Conservation (phyloP, 2,113 vertebrate species). For the Rhabdomys dilectus region DNA sequence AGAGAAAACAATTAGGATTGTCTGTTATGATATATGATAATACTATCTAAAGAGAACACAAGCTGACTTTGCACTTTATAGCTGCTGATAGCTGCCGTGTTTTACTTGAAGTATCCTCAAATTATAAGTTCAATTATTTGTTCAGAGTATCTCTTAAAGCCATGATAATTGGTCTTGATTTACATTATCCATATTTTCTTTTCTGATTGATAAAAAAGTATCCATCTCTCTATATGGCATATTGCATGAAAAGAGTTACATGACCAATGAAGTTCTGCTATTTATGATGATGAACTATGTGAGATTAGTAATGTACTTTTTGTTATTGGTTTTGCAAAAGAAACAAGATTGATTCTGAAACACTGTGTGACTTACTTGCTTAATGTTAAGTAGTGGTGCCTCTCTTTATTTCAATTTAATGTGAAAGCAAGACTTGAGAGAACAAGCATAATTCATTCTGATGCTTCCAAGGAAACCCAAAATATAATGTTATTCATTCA, state of each 20-base stretch:
- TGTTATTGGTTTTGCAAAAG: conserved; percentile 16
- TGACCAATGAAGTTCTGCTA: background rate
- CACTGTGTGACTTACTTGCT: background rate
- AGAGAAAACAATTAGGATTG: background rate
- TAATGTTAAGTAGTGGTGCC: background rate
- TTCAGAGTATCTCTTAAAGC: background rate
- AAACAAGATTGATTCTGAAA: background rate
- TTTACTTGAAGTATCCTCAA: conserved; percentile 5
- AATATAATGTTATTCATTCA: background rate
- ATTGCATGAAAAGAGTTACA: background rate
- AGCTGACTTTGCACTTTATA: conserved; percentile 32
- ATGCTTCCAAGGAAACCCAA: background rate
- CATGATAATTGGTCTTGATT: background rate
- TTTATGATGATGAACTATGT: background rate
- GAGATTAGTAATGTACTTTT: background rate
- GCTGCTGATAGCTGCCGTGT: background rate
- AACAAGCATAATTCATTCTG: background rate
- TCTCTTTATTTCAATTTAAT: background rate
- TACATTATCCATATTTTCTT: background rate
- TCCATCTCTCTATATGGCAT: conserved; percentile 20
- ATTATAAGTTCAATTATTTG: conserved; percentile 17
- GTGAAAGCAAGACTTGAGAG: conserved; percentile 14
- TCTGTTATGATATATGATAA: background rate
- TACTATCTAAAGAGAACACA: background rate
- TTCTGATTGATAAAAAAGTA: background rate